Evolutionary conservation across 2,797 vertebrate species (phyloP).

Genomic region (Xiphophorus birchmanni): DNA sequence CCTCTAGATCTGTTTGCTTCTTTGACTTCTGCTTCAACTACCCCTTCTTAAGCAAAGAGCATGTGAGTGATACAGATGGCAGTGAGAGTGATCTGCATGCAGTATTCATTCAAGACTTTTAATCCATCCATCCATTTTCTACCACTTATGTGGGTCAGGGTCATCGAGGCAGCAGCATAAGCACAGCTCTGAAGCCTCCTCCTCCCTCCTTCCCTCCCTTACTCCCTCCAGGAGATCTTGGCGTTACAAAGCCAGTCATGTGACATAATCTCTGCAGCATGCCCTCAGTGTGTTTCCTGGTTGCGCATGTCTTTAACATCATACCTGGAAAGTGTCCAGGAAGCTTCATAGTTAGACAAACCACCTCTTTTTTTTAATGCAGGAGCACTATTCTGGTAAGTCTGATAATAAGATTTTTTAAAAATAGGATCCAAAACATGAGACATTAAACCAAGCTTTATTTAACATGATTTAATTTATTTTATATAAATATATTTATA

Average conservation of each 20-base stretch:
- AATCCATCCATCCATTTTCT: conserved; percentile 25
- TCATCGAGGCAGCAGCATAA: background rate
- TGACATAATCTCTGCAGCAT: conserved; percentile 6
- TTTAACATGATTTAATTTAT: background rate
- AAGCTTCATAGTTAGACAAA: conserved; percentile 1
- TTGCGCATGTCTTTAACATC: conserved; percentile 10
- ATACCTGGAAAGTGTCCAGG: conserved; percentile 6
- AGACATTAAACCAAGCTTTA: background rate
- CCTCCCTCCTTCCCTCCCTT: background rate
- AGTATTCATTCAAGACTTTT: conserved; percentile 66
- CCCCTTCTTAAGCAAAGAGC: conserved; percentile 31
- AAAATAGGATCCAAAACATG: background rate
- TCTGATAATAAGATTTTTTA: background rate
- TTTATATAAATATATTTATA: background rate
- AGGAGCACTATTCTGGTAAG: background rate
- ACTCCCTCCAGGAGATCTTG: background rate
- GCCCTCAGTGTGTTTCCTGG: background rate
- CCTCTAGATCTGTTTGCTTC: conserved; percentile 35
- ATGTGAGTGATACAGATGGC: conserved; percentile 69
- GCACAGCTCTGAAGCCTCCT: background rate
- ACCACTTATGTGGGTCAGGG: conserved; percentile 13
- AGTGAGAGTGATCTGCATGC: conserved; percentile 58
- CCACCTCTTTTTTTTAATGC: background rate
- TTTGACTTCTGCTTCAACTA: conserved; percentile 38
- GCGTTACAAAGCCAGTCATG: background rate